Conservation (phyloP, 23 tunicate species). For the Ciona savignyi region DNA sequence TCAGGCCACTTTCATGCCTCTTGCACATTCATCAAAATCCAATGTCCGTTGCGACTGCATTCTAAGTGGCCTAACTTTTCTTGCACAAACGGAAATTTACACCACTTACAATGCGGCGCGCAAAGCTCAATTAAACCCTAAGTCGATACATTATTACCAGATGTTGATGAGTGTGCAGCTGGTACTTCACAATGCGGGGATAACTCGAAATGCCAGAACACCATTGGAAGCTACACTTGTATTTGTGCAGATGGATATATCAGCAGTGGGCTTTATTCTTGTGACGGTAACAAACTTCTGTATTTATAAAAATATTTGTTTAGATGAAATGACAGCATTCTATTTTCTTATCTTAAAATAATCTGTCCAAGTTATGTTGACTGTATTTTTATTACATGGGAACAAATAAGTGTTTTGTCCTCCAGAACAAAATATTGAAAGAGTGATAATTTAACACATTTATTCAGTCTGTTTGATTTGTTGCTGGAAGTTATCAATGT, state of each 20-base stretch:
- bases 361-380: background rate
- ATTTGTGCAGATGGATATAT: conserved; percentile 5
- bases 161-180: conserved; percentile 15
- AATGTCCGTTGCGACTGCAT: background rate
- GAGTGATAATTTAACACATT: no score
- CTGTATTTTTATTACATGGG: no score
- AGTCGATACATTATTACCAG: background rate
- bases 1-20: background rate
- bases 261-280: background rate
- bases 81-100: background rate
- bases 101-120: background rate
- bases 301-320: no score
- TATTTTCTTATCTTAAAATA: background rate
- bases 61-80: conserved; percentile 11
- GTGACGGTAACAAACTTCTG: background rate
- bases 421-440: no score
- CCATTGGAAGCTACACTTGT: conserved; percentile 27
- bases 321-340: no score
- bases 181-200: conserved; percentile 18
- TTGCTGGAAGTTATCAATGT: no score
- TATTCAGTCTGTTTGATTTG: no score
- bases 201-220: conserved; percentile 17
- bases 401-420: no score
- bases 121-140: background rate
- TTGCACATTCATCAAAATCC: conserved; percentile 1